Evolutionary conservation across 2,113 vertebrate genomes (phyloP), one percentile per base, ranked within the genome.

Genomic region (Agapornis roseicollis): DNA sequence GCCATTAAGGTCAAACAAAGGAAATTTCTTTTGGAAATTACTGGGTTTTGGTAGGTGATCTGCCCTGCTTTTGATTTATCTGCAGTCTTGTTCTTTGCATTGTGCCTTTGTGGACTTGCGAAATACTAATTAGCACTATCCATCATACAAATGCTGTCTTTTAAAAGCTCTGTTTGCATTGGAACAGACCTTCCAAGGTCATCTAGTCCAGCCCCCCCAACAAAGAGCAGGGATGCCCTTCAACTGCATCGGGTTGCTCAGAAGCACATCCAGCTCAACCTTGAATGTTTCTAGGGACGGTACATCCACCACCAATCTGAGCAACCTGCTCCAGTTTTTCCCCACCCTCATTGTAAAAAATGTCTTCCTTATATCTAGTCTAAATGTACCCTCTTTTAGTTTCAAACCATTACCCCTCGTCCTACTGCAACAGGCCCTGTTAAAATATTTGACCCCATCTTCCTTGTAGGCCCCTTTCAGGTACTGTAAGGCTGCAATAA

Each of bases 251-350:
- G 63, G 7, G 35, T 79, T 68, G 41, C 28, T 68, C 41, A 69
- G n/a, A 61, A 53, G 31, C 11, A 10, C 0, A 0, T 65, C 50
- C 27, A 65, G 3, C n/a, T 50, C 47, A 22, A 4, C 29, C 18
- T 50, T 28, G 56, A 65, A 22, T 12, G 15, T 37, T 70, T 41
- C 37, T n/a, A 52, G 37, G n/a, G 28, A 39, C 69, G 28, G 13
- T 23, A 19, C 42, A 29, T 63, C 42, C 11, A 19, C 49, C 6
- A 29, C 20, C 29, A 46, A 33, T 77, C 28, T 74, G 68, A 33
- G 20, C 68, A 69, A 24, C 24, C 17, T 52, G 24, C 17, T 5
- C 16, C 24, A 35, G 17, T 69, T 47, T 37, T 49, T 56, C 37
- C 16, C 24, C 8, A 39, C 20, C 10, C 33, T n/a, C 22, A n/a